phyloP scores from a whole-genome alignment of 2,797 vertebrate genomes.

The Brachyalestes nurse region DNA sequence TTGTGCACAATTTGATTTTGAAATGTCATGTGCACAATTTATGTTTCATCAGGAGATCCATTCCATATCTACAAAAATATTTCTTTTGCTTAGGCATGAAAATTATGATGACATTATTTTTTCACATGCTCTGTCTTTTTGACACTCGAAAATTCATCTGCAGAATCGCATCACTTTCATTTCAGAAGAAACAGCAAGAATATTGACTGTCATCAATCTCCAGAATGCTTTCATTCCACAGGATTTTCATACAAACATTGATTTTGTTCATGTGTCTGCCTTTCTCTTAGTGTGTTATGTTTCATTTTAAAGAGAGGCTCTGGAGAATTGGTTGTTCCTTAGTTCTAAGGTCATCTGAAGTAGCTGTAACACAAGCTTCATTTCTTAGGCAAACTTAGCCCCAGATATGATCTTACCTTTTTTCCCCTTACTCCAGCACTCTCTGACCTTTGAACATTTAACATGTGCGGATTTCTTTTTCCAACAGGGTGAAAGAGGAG shows the following conservation, averaged over 20 bases:
- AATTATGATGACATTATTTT: neutral
- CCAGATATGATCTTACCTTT: constrained; percentile 70
- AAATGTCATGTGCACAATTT: constrained; percentile 54
- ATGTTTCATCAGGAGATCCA: constrained; percentile 31
- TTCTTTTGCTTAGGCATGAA: neutral
- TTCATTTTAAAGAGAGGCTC: constrained; percentile 44
- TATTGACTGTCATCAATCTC: constrained; percentile 20
- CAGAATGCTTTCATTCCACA: constrained; percentile 18
- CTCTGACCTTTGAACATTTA: constrained; percentile 53
- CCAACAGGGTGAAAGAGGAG: constrained; percentile 93
- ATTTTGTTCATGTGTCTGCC: constrained; percentile 20
- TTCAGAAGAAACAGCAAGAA: constrained; percentile 13
- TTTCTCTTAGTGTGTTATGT: constrained; percentile 25
- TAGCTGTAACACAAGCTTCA: constrained; percentile 59
- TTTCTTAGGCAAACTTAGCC: constrained; percentile 68
- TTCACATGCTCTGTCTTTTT: too few relatives aligned
- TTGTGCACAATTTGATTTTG: constrained; percentile 62
- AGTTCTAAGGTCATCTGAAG: constrained; percentile 49
- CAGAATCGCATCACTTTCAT: constrained; percentile 11
- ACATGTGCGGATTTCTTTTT: constrained; percentile 69
- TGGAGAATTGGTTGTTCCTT: constrained; percentile 24
- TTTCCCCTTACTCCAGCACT: constrained; percentile 36
- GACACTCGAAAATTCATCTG: constrained; percentile 18
- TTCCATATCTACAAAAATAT: constrained; percentile 18
- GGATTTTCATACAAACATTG: constrained; percentile 18